Base-by-base conservation (phyloP, 1,140 invertebrate genomes). In the Goniozus legneri region DNA sequence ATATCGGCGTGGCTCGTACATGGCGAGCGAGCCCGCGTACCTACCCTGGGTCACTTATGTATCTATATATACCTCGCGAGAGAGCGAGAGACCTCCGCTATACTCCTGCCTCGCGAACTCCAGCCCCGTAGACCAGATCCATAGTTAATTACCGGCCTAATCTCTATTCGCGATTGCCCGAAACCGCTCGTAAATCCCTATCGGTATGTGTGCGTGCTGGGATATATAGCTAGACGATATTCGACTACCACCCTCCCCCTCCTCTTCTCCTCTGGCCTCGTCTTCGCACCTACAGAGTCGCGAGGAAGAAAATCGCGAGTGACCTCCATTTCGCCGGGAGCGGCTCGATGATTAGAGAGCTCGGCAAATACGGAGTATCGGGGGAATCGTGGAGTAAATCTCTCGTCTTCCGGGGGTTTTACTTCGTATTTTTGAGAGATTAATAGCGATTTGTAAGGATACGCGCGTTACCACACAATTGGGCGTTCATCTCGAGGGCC, bases 61-160 rank as follows among this genome's bases (percentile, higher is more conserved):
- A 65, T 58, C 63, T 67, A 27, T 4, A 10, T 6, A 4, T 10
- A 27, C 10, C 24, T 6, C 24, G 4, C 24, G 24, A 27, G 24
- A 27, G 4, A 6, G 10, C 24, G 10, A 4, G 4, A 27, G 4
- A 10, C 24, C 10, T 4, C 24, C 10, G 24, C 24, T 15, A 1
- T 31, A 62, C 61, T 50, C 50, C 58, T 54, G 57, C 44, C 56
- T 69, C 65, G 67, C 67, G 67, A 63, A 60, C 61, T 63, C 63
- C n/a, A n/a, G n/a, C 59, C 65, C 53, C 61, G 64, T 60, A 65
- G 64, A 70, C 70, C 65, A 71, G 71, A 73, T 75, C 71, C 70
- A 75, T 74, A 74, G 71, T 73, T 75, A 75, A 75, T 75, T 75
- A 74, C 71, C 73, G 64, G 68, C 67, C 73, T 75, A 74, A 75